Conservation (phyloP, 2,888 invertebrate species). For the Bhutanitis thaidina region DNA sequence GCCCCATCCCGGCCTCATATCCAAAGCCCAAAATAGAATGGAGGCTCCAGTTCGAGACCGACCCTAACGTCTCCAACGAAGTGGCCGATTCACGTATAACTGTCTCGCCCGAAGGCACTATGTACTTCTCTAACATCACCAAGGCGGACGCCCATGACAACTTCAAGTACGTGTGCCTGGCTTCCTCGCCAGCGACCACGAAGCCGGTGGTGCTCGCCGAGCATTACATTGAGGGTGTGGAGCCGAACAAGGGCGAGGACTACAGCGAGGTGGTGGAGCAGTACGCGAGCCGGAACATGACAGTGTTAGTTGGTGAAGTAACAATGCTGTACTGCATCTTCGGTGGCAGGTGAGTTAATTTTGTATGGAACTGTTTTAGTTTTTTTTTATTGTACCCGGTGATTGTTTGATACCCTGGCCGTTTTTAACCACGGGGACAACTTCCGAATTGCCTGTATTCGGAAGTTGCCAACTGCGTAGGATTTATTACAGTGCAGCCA, state of each 20-base stretch:
- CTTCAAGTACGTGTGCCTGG: conserved; percentile 54
- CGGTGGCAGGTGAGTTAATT: conserved; percentile 63
- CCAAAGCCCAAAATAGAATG: conserved; percentile 56
- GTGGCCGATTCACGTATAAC: conserved; percentile 44
- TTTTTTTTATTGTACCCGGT: no score
- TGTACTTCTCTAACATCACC: conserved; percentile 56
- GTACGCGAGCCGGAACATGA: conserved; percentile 49
- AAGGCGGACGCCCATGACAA: conserved; percentile 39
- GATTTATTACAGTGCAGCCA: no score
- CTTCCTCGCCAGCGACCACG: conserved; percentile 44
- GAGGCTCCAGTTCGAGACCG: conserved; percentile 40
- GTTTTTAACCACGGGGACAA: no score
- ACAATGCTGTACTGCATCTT: conserved; percentile 63
- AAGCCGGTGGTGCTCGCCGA: conserved; percentile 46
- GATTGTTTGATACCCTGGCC: no score
- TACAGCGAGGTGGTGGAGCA: conserved; percentile 47
- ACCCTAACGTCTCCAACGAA: conserved; percentile 33
- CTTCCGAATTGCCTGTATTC: no score
- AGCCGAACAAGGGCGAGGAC: conserved; percentile 33
- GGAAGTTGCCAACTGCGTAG: no score
- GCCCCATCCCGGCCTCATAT: conserved; percentile 47
- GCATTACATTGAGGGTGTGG: conserved; percentile 44
- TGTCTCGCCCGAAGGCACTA: conserved; percentile 47
- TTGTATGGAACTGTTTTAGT: no score
- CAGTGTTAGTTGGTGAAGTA: conserved; percentile 44